Base-by-base conservation (phyloP, 2,888 invertebrate genomes). In the Atrina japonica region DNA sequence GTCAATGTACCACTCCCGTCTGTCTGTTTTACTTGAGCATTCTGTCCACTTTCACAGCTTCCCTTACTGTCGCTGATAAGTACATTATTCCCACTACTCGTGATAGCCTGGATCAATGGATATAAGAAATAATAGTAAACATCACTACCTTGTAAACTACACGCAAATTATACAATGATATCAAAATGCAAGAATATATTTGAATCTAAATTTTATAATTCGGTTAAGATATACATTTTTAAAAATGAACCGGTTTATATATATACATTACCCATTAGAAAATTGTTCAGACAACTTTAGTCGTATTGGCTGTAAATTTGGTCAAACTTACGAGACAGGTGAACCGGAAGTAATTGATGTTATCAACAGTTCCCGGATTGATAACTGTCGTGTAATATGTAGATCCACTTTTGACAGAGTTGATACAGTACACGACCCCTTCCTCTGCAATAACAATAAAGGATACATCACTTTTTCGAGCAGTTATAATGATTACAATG, bases 311-410 rank as follows among this genome's bases (percentile, higher is more conserved):
- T n/a, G n/a, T n/a, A n/a, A n/a, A n/a, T n/a, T n/a, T n/a, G n/a
- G n/a, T n/a, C n/a, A n/a, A n/a, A 11, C 67, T 69, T 75, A 81
- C 80, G 59, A 75, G 29, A 47, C 80, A 81, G 1, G 76, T 71
- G 53, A 65, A 81, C 60, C 77, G 69, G 73, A 73, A 78, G 53
- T 66, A 71, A 7, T 69, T 75, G 5, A 63, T 40, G 18, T 78
- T 70, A 41, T 81, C 77, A 3, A 68, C 65, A 9, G 58, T 68
- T 7, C 53, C 58, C 1, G 53, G 52, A 45, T 67, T 67, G 11
- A 67, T 27, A 1, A 53, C 55, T 6, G 67, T 43, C 9, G 56
- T 52, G 25, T 53, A 67, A 23, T 53, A 64, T 41, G 43, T 18
- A 11, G 60, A 29, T 27, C 60, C 60, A 27, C 45, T 60, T 25